Base-by-base conservation (phyloP, 1,140 invertebrate species). In the Hycleus cichorii region DNA sequence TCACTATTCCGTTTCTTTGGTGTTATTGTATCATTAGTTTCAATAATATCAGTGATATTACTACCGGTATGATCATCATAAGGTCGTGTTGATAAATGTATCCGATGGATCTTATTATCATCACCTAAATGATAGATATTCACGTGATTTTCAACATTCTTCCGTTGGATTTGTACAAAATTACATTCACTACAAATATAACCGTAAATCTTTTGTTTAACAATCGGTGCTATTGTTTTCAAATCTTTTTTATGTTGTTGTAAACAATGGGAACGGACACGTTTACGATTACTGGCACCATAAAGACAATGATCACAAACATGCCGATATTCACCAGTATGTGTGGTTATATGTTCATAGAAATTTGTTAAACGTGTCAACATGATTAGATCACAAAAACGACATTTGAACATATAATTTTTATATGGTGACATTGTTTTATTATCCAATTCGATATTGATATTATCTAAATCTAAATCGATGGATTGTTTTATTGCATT, bases 251-350 rank as follows among this genome's bases (percentile, higher is more conserved):
- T 8, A 45, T 67, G 67, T 12, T 43, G 26, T n/a, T 52, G 50
- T 0, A 18, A 7, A 47, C 59, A 58, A 59, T 84, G 82, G 2
- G 72, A 65, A 10, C 71, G 73, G 39, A 83, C 69, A 1, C 75
- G 73, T 6, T 75, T 72, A 47, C 70, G 73, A 1, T 73, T 70
- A 6, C 73, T 67, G 3, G 75, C 72, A 49, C 71, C 70, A 58
- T 77, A 81, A 10, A 67, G 59, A 63, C 86, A 88, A 39, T 76
- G 69, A 5, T 73, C 74, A 71, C 86, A 88, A 3, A 68, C 64
- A 57, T 80, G 80, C 49, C 83, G 77, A 67, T 85, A 88, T 70
- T 89, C 87, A 0, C 87, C 87, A 0, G 86, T 89, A 57, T 89
- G 87, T 47, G 72, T 77, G n/a, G 80, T 81, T 10, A 85, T 78